Base-by-base conservation (phyloP, 2,797 vertebrate species). In the Brotogeris chrysoptera region DNA sequence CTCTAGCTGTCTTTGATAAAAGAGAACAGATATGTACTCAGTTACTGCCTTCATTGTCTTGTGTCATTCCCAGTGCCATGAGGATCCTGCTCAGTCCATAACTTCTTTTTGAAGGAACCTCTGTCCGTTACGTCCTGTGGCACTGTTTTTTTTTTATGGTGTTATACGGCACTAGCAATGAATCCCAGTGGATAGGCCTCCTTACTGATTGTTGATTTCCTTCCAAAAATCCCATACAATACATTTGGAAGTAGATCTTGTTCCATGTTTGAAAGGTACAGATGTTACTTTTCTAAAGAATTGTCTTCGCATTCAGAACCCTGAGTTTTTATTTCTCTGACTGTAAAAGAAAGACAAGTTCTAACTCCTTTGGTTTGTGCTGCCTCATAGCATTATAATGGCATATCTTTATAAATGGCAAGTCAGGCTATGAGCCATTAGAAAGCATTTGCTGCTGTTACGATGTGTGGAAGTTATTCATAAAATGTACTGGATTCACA, bases 21-120 rank as follows among this genome's bases (percentile, higher is more conserved):
- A 78, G 74, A 52, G n/a, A 66, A 38, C 2, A 0, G 0, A 46
- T 50, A 11, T 14, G 3, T 18, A 34, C 25, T 34, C 13, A 5
- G 2, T 64, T 57, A 57, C 55, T 74, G 30, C 52, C 32, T 60
- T 86, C 36, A 16, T 4, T 74, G 25, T 11, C 17, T 55, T 16
- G 8, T 66, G 28, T 15, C 1, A 44, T 63, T 72, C 72, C 13
- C 21, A 87, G 23, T 46, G 7, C 0, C 12, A 20, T 39, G 9
- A 13, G 3, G 9, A 47, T n/a, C 6, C 36, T 55, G 1, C 6
- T 81, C 3, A 4, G 8, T 34, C 41, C 3, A 27, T 8, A 79
- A 16, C 11, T 80, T 55, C 50, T 66, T 49, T 88, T 60, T 6
- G 2, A 5, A 25, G 16, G 5, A 76, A 71, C 1, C 0, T 11